Evolutionary conservation across 2,797 vertebrate genomes (phyloP), one percentile per base, ranked within the genome.

Genomic region (Sorex maritimensis): DNA sequence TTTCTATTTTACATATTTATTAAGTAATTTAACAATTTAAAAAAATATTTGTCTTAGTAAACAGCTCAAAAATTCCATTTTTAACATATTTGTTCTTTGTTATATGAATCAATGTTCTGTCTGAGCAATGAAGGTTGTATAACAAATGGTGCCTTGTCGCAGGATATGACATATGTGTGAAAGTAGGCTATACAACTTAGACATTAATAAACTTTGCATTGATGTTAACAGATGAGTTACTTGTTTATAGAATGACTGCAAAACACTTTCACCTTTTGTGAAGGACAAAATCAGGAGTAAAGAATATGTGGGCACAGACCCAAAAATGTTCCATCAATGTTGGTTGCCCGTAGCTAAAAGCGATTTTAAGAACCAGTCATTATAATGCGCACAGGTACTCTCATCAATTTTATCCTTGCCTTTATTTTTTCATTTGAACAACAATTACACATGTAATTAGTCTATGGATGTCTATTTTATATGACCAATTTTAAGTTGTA

Each of bases 211-310:
- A 93, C 77, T 72, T 71, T 77, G 88, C 90, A 93, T 94, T 92
- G 95, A 93, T 77, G 96, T 90, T 96, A 97, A 96, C 86, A 96
- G 87, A 98, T 96, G 95, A 97, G 63, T 3, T 94, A 41, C 78
- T 88, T 96, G 58, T 96, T 96, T 94, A 94, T 69, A 81, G 6
- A 34, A 2, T 88, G 38, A 17, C 84, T 81, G 19, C 61, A 65
- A 88, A 87, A 61, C 67, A 86, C 74, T 90, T 93, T 72, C 63
- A 67, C 80, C 61, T 86, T 5, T 26, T 14, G 2, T 85, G 75
- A 95, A 95, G 87, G 87, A 75, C 75, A 90, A 77, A 95, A 44
- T 23, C 5, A 81, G 3, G 28, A 30, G 88, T 58, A 78, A 93
- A 68, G 6, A 13, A 93, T 92, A 67, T 14, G 12, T 46, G 23